Evolutionary conservation across 2,888 invertebrate genomes (phyloP).

Genomic region (Pardosa pseudoannulata): DNA sequence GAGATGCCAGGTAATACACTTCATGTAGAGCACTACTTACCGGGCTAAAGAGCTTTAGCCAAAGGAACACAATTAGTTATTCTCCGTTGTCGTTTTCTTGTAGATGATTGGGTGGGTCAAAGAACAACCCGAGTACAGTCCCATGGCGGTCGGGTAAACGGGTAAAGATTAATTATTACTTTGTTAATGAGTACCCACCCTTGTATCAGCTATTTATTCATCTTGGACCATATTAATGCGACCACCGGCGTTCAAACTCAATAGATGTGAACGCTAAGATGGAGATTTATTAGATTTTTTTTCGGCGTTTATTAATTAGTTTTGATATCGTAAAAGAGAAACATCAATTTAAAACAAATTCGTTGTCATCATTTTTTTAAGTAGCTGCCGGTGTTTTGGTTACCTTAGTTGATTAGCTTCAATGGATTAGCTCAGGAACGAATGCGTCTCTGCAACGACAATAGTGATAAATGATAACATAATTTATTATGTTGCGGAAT

Average conservation of each 20-base stretch:
- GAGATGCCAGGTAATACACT: not conserved
- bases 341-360: slow-evolving; percentile 69
- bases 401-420: no score
- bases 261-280: slow-evolving; percentile 58
- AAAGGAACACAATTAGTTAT: slow-evolving; percentile 30
- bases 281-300: slow-evolving; percentile 64
- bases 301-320: slow-evolving; percentile 65
- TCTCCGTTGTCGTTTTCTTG: slow-evolving; percentile 16
- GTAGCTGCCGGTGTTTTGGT: slow-evolving; percentile 20
- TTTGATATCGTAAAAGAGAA: slow-evolving; percentile 55
- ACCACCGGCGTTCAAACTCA: slow-evolving; percentile 71
- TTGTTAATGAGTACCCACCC: slow-evolving; percentile 70
- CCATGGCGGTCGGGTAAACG: slow-evolving; percentile 62
- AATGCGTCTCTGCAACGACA: no score
- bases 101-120: slow-evolving; percentile 40
- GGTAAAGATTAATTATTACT: slow-evolving; percentile 68
- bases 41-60: not conserved
- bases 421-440: no score
- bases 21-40: not conserved
- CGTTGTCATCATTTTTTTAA: slow-evolving; percentile 61
- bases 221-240: slow-evolving; percentile 60
- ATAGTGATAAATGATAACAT: no score
- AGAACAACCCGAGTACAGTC: slow-evolving; percentile 22
- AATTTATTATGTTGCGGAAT: no score
- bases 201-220: slow-evolving; percentile 70